Percentiles rank a stretch among this genome's conserved stretches.
These are phyloP conservation scores for Trachelus tabidus DNA, from an alignment of 2,888 invertebrate genomes.

Conservation along the genomic window DNA sequence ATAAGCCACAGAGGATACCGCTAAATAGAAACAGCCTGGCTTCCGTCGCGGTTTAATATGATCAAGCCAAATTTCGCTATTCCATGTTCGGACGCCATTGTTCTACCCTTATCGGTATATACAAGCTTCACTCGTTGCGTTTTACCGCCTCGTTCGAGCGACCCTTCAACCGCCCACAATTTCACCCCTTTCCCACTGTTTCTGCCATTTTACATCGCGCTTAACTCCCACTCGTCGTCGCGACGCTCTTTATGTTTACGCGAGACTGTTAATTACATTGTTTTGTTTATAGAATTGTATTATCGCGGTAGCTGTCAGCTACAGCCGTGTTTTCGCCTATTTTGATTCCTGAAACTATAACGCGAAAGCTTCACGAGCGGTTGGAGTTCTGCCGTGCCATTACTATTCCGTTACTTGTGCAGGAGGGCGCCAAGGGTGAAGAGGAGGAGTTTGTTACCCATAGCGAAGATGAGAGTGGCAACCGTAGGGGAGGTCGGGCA, in stretches of 20 bases:
- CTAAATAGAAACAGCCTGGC: neutral
- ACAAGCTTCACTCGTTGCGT: constrained; percentile 25
- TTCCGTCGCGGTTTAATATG: neutral
- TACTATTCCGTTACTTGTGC: neutral
- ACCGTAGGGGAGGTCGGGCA: neutral
- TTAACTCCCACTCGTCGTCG: constrained; percentile 16
- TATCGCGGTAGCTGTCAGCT: constrained; percentile 26
- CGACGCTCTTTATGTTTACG: constrained; percentile 14
- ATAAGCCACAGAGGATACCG: neutral
- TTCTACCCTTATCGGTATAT: constrained; percentile 52
- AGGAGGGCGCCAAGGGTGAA: neutral
- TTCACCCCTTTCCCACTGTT: constrained; percentile 13
- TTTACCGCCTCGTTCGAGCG: neutral
- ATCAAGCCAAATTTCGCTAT: neutral
- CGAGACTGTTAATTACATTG: constrained; percentile 29
- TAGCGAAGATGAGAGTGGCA: neutral
- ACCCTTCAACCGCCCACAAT: neutral
- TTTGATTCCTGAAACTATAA: neutral
- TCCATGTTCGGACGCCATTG: constrained; percentile 32
- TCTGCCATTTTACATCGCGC: constrained; percentile 10
- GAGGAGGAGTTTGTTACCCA: neutral
- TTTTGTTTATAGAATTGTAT: constrained; percentile 32
- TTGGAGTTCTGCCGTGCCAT: neutral
- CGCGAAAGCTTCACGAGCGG: neutral
- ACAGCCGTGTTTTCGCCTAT: constrained; percentile 16